phyloP scores from a whole-genome alignment of 2,113 vertebrate genomes.

The Xenotilapia longispinis region DNA sequence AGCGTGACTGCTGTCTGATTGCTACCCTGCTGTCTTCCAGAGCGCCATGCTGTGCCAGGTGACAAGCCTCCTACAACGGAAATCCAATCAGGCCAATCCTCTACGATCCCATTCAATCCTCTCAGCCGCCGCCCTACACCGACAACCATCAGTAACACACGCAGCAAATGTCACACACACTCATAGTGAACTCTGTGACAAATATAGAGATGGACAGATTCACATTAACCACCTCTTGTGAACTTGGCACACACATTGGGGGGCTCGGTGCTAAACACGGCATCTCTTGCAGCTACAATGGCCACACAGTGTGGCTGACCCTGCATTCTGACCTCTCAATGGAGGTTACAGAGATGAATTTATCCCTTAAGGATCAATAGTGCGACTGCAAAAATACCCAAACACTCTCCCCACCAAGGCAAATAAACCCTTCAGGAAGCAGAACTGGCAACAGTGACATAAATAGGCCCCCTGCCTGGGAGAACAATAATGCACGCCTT shows the following conservation, averaged over 20 bases:
- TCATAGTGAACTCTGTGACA: conserved; percentile 5
- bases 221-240: conserved; percentile 18
- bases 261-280: background rate
- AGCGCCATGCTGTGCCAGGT: conserved; percentile 48
- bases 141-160: conserved; percentile 10
- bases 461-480: conserved; percentile 1
- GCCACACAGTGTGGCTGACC: background rate
- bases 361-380: conserved; percentile 21
- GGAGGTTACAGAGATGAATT: conserved; percentile 21
- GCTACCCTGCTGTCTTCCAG: conserved; percentile 26
- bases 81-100: conserved; percentile 68
- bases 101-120: conserved; percentile 29
- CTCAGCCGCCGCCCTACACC: conserved; percentile 11
- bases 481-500: conserved; percentile 37
- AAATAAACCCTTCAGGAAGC: conserved; percentile 20
- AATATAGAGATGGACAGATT: conserved; percentile 1
- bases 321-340: background rate
- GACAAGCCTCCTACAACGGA: conserved; percentile 35
- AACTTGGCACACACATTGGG: background rate
- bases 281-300: background rate
- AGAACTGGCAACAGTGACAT: conserved; percentile 6
- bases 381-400: background rate
- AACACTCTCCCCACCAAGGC: background rate
- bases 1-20: conserved; percentile 34
- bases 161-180: conserved; percentile 8